Evolutionary conservation across 2,113 vertebrate species (phyloP).

Genomic region (Myrmophylax atrothorax): DNA sequence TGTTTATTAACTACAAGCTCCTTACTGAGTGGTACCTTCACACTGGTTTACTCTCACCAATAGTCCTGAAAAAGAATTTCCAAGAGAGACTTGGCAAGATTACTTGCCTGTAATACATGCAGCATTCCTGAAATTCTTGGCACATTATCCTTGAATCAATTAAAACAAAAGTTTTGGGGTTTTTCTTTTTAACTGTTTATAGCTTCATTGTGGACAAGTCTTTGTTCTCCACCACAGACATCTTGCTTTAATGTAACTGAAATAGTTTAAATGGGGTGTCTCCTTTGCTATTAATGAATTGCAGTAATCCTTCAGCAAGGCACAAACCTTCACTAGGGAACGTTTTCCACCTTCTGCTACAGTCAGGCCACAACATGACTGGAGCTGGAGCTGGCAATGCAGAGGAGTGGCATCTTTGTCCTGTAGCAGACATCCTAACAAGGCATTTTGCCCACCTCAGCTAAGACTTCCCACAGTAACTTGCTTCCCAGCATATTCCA

Average conservation of each 20-base stretch:
- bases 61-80: neutral
- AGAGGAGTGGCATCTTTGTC: neutral
- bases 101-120: constrained; percentile 7
- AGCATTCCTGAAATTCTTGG: constrained; percentile 53
- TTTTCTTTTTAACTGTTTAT: neutral
- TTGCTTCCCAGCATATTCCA: neutral
- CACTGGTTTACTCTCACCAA: neutral
- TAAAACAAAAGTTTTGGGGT: neutral
- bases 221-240: neutral
- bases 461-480: neutral
- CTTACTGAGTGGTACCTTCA: neutral
- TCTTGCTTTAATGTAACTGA: neutral
- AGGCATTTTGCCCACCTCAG: neutral
- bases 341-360: neutral
- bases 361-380: neutral
- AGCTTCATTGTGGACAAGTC: neutral
- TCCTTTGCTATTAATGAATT: neutral
- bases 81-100: neutral
- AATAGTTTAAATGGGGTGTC: neutral
- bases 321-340: neutral
- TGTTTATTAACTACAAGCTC: constrained; percentile 19
- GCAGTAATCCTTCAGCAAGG: neutral
- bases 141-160: neutral
- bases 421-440: neutral
- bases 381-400: neutral